Evolutionary conservation across 2,797 vertebrate species (phyloP).

Genomic region (Anguilla pacifica): DNA sequence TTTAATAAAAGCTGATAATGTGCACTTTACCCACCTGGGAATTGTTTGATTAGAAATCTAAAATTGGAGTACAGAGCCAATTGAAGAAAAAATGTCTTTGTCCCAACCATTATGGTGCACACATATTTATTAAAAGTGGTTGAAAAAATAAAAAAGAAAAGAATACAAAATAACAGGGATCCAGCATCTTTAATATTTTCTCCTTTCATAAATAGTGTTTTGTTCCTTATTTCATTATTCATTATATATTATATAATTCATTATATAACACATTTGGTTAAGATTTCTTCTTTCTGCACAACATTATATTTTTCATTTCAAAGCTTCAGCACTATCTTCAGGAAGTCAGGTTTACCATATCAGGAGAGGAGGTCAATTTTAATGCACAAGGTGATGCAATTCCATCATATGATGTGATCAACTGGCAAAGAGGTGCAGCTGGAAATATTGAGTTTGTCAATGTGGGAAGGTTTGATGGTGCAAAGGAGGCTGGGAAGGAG

Average conservation of each 20-base stretch:
- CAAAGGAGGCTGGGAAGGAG: constrained; percentile 62
- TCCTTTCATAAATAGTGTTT: no score
- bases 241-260: no score
- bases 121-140: no score
- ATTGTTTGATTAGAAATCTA: no score
- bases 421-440: constrained; percentile 69
- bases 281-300: not conserved
- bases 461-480: constrained; percentile 74
- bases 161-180: no score
- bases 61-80: no score
- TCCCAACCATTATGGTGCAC: no score
- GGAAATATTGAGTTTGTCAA: constrained; percentile 71
- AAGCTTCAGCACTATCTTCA: constrained; percentile 74
- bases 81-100: no score
- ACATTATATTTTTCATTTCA: constrained; percentile 26
- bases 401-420: constrained; percentile 75
- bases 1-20: no score
- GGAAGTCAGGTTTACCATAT: constrained; percentile 67
- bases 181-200: no score
- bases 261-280: not conserved
- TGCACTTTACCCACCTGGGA: no score
- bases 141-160: no score
- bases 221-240: not conserved
- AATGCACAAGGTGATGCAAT: constrained; percentile 73
- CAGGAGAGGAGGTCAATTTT: constrained; percentile 70